Evolutionary conservation across 2,113 vertebrate species (phyloP), one percentile per base, ranked within the genome.

Genomic region (Bucco capensis): DNA sequence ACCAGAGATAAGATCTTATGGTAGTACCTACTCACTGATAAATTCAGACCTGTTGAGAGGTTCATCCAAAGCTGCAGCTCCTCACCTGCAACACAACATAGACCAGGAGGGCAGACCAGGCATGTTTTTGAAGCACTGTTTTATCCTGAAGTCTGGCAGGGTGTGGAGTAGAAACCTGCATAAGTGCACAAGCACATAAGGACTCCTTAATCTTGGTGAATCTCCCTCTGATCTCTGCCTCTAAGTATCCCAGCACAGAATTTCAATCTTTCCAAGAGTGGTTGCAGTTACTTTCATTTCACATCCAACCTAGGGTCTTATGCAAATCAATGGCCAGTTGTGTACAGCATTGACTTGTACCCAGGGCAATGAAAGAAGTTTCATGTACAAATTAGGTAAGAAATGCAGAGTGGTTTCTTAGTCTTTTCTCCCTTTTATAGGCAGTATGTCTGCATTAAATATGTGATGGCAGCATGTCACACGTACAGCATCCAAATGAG

Each of bases 331-430:
- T 71, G 35, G 44, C 35, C 19, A 35, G 14, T 71, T 91, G 27
- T 79, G 14, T 33, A 49, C 5, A 3, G 75, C 35, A 54, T 77
- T 88, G 35, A 8, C 17, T 69, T 92, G 42, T 74, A 69, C 24
- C 42, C 38, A 82, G 44, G 12, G 31, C 49, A 54, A 33, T 86
- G 42, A 85, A 64, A 65, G 50, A 60, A 91, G 19, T 35, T 77
- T 33, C 10, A 44, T 70, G 69, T 58, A 89, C 69, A 92, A 85
- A 91, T 89, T 89, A 90, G 54, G 78, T 61, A 90, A 88, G 57
- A 83, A 90, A 70, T 2, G 4, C 2, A 0, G n/a, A 47, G 27
- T 5, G 6, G 16, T 65, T 83, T 76, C 50, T 87, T 88, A 54
- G 33, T 44, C 22, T 70, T 90, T 44, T 73, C 54, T 96, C 65